Base-by-base conservation (phyloP, 2,113 vertebrate genomes). In the Clinocottus analis region DNA sequence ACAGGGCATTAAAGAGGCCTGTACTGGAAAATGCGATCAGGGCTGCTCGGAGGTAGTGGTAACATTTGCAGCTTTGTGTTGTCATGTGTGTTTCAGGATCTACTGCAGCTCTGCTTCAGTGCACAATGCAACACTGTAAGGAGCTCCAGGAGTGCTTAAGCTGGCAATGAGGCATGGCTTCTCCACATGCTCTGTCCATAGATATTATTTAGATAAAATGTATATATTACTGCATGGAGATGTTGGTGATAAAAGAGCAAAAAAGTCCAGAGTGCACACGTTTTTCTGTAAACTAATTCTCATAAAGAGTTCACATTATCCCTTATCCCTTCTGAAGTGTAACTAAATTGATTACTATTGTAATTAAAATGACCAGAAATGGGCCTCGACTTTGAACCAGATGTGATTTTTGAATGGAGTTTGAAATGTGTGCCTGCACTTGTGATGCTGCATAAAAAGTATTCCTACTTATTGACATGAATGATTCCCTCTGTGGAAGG, bases 401-500 rank as follows among this genome's bases (percentile, higher is more conserved):
- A 87, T 92, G 60, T 45, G 79, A 73, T 82, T 72, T 62, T 74
- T 65, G 66, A 82, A 75, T 72, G 72, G 14, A 49, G 53, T 62
- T 70, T 69, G 53, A 35, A 43, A 70, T 67, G 55, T 67, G 17
- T 51, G 33, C 45, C 47, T 76, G 64, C 76, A 49, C 73, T 85
- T 75, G 60, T 65, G 64, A 29, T 72, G 37, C 61, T 27, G 7
- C 72, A 49, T 72, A 83, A 89, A 83, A 80, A 33, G 53, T 84
- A 63, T 90, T 86, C 73, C 53, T 66, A 80, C 75, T 90, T 84
- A 69, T 85, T 92, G 92, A 91, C 88, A 91, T 87, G 87, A 90
- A 77, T 29, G 68, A 75, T 72, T 55, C 68, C 59, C 63, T 84
- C 35, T 45, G 73, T 89, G 87, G 72, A 80, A 67, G 64, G 68